Base-by-base conservation (phyloP, 2,888 invertebrate species). In the Sialis lutaria region DNA sequence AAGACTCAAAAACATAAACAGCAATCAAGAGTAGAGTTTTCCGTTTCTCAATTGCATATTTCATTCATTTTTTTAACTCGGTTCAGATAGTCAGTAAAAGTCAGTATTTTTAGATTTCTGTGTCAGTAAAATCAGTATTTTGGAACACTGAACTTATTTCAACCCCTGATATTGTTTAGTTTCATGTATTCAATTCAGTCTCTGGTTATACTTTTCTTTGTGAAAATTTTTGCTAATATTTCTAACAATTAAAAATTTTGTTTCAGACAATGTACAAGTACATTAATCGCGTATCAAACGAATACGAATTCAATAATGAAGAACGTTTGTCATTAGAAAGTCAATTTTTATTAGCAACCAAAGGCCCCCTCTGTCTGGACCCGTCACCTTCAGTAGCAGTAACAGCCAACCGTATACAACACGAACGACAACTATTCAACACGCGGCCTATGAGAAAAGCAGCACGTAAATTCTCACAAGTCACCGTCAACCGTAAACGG, bases 291-390 rank as follows among this genome's bases (percentile, higher is more conserved):
- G 55, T 69, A 49, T 52, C 55, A 44, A 55, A 58, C 31, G 61
- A 65, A 44, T 58, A 60, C 9, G 64, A 66, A 44, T 84, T 84
- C 81, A 79, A 77, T 32, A 74, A 75, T 30, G 85, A 88, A 53
- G 89, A 89, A 58, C 73, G 80, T 50, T 72, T 82, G 48, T 72
- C 77, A 44, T 66, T 90, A 48, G 95, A 95, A 64, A 86, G 89
- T 51, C 84, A 88, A 55, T 64, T 95, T 50, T 77, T 93, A 37
- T 74, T 88, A 57, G 86, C 87, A 9, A 86, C 89, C 5, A 80
- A 86, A 51, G 89, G 88, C 9, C 87, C 86, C 5, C 68, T 95
- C 34, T 93, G 91, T 63, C 72, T 95, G 45, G 91, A 92, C 65
- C 90, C 93, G 4, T 80, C 85, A 57, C 88, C 88, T 3, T 75